Conservation (phyloP, 1,140 invertebrate genomes). For the Ceratosolen fusciceps region DNA sequence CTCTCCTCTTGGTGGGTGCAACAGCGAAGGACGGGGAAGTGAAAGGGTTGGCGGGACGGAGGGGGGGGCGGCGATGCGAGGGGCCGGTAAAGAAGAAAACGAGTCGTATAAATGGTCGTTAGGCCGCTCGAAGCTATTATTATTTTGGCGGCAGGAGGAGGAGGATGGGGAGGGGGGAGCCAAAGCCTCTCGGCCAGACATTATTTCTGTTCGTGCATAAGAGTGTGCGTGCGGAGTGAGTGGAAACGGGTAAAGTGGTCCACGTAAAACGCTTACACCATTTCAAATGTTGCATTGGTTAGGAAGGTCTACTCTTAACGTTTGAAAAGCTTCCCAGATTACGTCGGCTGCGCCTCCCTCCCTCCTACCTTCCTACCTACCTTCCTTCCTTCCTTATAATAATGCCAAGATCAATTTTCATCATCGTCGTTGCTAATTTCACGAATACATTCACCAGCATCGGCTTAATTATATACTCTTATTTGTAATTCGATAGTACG, state of each 20-base stretch:
- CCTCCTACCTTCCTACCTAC: no score
- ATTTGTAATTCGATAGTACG: no score
- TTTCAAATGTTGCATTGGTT: background rate
- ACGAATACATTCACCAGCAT: no score
- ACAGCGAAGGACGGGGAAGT: no score
- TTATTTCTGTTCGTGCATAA: no score
- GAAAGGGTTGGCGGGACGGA: no score
- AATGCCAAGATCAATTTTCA: background rate
- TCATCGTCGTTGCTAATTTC: background rate
- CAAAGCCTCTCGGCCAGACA: no score
- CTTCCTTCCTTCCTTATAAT: background rate
- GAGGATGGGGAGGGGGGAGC: no score
- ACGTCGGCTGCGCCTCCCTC: no score
- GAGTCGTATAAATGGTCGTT: background rate
- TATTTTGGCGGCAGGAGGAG: constrained; percentile 14
- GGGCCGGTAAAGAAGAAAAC: background rate
- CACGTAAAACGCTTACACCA: background rate
- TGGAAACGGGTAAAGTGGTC: background rate
- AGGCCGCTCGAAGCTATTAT: constrained; percentile 2
- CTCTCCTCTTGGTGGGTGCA: background rate
- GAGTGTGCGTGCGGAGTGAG: background rate
- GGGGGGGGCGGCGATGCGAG: no score
- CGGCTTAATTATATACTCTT: no score
- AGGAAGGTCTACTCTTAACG: background rate
- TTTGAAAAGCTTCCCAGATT: background rate